phyloP scores from a whole-genome alignment of 2,888 invertebrate genomes.

The Drosophila buzzatii region DNA sequence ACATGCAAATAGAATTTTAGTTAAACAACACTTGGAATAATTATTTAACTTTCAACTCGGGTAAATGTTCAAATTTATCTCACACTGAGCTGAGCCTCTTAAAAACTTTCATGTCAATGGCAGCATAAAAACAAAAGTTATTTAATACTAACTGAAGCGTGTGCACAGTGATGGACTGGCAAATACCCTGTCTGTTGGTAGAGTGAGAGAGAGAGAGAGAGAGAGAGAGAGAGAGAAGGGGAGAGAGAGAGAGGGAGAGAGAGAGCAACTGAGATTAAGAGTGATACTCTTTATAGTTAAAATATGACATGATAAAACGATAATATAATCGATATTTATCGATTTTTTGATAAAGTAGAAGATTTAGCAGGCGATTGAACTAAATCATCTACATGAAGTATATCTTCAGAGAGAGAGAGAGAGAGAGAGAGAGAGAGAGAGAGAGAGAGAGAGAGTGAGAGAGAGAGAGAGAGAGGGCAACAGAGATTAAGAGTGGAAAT shows the following conservation, averaged over 20 bases:
- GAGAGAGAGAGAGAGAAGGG: not conserved
- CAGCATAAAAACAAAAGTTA: conserved; percentile 12
- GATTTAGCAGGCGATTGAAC: not conserved
- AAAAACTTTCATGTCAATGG: conserved; percentile 3
- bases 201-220: no score
- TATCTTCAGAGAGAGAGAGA: no score
- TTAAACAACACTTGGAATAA: not conserved
- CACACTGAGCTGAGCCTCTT: not conserved
- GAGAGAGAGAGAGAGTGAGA: not conserved
- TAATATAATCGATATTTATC: not conserved
- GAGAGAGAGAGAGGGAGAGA: no score
- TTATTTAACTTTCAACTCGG: conserved; percentile 1
- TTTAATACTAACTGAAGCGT: not conserved
- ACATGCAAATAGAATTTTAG: no score
- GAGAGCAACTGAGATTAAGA: no score
- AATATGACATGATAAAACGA: not conserved
- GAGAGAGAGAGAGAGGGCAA: not conserved
- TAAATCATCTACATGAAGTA: not conserved
- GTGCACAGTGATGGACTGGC: not conserved
- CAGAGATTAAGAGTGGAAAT: no score
- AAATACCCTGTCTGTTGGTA: not conserved
- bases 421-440: not conserved
- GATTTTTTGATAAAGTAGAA: not conserved
- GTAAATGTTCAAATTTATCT: conserved; percentile 1
- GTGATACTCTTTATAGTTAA: not conserved